phyloP scores from a whole-genome alignment of 1,140 invertebrate genomes.

The Meloidogyne floridensis region DNA sequence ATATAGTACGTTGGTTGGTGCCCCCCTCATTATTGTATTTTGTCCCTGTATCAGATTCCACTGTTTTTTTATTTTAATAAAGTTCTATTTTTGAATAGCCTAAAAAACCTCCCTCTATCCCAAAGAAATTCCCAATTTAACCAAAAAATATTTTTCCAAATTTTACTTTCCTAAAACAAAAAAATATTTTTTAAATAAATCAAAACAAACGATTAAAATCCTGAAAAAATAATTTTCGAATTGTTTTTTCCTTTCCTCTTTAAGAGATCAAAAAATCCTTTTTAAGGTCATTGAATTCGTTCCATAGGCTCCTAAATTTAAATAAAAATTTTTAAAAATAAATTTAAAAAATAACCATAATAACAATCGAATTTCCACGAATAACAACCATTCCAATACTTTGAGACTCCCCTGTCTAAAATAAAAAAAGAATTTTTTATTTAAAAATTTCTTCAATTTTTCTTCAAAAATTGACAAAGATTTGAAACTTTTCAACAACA shows the following conservation, averaged over 20 bases:
- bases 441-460: not conserved
- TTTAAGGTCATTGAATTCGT: conserved; percentile 42
- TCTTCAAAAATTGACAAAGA: too few relatives aligned
- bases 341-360: conserved; percentile 53
- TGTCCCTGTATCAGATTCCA: too few relatives aligned
- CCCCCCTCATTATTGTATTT: too few relatives aligned
- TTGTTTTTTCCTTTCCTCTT: not conserved
- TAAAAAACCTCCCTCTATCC: too few relatives aligned
- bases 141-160: too few relatives aligned
- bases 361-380: conserved; percentile 65
- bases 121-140: too few relatives aligned
- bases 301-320: conserved; percentile 52
- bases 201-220: not conserved
- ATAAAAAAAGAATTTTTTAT: not conserved
- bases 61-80: too few relatives aligned
- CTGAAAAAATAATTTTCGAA: not conserved
- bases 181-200: not conserved
- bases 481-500: too few relatives aligned
- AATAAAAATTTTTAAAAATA: not conserved
- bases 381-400: conserved; percentile 65
- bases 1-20: too few relatives aligned
- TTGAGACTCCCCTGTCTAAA: conserved; percentile 53
- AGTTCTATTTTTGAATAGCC: too few relatives aligned
- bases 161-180: not conserved
- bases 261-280: not conserved